These are phyloP conservation scores for Xanthia togata DNA, from an alignment of 2,888 invertebrate genomes.

Conservation along the genomic window DNA sequence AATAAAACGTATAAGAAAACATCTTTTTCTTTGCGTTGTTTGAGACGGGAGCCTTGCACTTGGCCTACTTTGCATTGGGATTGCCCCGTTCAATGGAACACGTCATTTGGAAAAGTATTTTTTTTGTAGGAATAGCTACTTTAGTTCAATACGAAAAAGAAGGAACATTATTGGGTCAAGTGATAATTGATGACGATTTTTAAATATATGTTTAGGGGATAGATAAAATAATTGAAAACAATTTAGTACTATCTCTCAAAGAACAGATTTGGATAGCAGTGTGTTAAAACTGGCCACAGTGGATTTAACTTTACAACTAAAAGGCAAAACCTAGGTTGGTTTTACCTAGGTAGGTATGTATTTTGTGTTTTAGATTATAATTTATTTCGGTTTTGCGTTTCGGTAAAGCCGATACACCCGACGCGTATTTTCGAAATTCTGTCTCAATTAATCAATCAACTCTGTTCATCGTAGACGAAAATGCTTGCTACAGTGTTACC, in stretches of 20 bases:
- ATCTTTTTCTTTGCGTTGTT: slow-evolving; percentile 11
- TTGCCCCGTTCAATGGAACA: slow-evolving; percentile 16
- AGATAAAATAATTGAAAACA: not conserved
- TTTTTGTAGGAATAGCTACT: not conserved
- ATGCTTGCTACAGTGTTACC: slow-evolving; percentile 14
- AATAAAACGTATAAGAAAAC: slow-evolving; percentile 30
- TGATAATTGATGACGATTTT: not conserved
- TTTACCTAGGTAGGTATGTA: not conserved
- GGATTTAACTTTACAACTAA: not conserved
- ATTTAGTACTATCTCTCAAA: not conserved
- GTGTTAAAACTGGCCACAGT: not conserved
- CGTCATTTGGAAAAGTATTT: slow-evolving; percentile 24
- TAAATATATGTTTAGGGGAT: not conserved
- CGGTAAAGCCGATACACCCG: not conserved
- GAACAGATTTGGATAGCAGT: not conserved
- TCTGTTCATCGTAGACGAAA: slow-evolving; percentile 15
- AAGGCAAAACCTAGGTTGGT: not conserved
- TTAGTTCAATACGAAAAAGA: not conserved
- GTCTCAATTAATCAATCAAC: slow-evolving; percentile 47
- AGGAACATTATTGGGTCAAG: not conserved
- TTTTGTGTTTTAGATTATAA: slow-evolving; percentile 12
- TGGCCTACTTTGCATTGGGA: slow-evolving; percentile 34
- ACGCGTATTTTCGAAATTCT: slow-evolving; percentile 17
- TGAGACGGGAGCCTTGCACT: slow-evolving; percentile 24
- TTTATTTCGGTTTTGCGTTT: slow-evolving; percentile 19